phyloP scores from a whole-genome alignment of 23 tunicate species.

The Corella eumyota region DNA sequence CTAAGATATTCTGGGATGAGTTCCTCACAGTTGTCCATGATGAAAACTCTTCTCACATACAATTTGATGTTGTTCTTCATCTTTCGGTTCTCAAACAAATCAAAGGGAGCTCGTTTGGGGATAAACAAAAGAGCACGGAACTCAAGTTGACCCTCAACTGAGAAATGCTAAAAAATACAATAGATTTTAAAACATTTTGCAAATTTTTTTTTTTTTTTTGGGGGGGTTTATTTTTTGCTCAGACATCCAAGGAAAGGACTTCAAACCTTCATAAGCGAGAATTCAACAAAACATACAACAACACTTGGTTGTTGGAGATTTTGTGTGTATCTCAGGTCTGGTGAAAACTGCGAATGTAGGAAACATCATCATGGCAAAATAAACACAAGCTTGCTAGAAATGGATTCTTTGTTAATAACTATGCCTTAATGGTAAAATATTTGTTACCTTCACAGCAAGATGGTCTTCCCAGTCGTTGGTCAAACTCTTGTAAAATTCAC shows the following conservation, averaged over 20 bases:
- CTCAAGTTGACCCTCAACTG: constrained; percentile 94
- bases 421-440: too few species aligned
- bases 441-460: constrained; percentile 84
- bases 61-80: constrained; percentile 92
- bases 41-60: constrained; percentile 92
- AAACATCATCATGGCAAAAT: constrained; percentile 47
- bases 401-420: too few species aligned
- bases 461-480: constrained; percentile 99
- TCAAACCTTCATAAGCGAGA: constrained; percentile 47
- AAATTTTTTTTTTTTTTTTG: not conserved
- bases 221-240: constrained; percentile 8
- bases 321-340: constrained; percentile 28
- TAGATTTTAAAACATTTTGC: not conserved
- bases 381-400: not conserved
- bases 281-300: constrained; percentile 5
- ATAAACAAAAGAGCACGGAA: constrained; percentile 85
- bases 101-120: constrained; percentile 96
- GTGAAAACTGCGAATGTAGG: constrained; percentile 91
- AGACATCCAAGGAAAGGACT: constrained; percentile 77
- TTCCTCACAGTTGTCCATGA: constrained; percentile 98
- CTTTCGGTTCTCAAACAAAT: constrained; percentile 88
- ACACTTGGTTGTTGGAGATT: not conserved
- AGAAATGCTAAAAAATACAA: constrained; percentile 71
- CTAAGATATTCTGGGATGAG: constrained; percentile 93
- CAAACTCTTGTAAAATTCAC: constrained; percentile 91